phyloP scores from a whole-genome alignment of 2,888 invertebrate species.

The Agonopterix arenella region DNA sequence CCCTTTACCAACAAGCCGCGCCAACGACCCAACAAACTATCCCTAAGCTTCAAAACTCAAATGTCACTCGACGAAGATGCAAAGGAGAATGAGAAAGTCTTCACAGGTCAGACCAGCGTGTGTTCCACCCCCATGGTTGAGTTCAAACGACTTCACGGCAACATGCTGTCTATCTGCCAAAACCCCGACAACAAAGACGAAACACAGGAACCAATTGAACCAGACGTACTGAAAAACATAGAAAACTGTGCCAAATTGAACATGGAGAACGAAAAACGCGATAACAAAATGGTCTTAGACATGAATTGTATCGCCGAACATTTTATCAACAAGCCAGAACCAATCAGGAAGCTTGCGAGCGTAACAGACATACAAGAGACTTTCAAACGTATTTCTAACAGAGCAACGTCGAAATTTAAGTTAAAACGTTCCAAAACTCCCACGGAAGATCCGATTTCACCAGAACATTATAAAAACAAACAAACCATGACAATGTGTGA shows the following conservation, averaged over 20 bases:
- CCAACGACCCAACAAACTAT: conserved; percentile 74
- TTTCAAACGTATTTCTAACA: conserved; percentile 73
- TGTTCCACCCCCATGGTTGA: conserved; percentile 89
- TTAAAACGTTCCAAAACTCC: conserved; percentile 43
- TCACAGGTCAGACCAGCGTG: conserved; percentile 81
- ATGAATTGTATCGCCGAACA: conserved; percentile 66
- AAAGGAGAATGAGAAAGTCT: conserved; percentile 67
- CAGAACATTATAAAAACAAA: conserved; percentile 46
- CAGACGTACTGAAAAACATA: conserved; percentile 58
- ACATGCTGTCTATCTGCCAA: conserved; percentile 84
- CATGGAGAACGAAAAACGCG: conserved; percentile 49
- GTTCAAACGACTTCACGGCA: conserved; percentile 84
- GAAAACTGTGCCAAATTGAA: conserved; percentile 47
- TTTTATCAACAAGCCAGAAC: conserved; percentile 67
- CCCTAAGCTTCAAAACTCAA: conserved; percentile 76
- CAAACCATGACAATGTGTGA: conserved; percentile 85
- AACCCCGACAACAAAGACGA: conserved; percentile 76
- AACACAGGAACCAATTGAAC: conserved; percentile 44
- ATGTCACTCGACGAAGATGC: conserved; percentile 75
- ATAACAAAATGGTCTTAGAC: conserved; percentile 52
- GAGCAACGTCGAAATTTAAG: conserved; percentile 76
- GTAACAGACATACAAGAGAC: conserved; percentile 80
- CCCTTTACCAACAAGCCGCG: conserved; percentile 70
- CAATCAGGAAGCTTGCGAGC: conserved; percentile 71
- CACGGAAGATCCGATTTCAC: conserved; percentile 19